Evolutionary conservation across 1,140 invertebrate species (phyloP).

Genomic region (Nymphalis io): DNA sequence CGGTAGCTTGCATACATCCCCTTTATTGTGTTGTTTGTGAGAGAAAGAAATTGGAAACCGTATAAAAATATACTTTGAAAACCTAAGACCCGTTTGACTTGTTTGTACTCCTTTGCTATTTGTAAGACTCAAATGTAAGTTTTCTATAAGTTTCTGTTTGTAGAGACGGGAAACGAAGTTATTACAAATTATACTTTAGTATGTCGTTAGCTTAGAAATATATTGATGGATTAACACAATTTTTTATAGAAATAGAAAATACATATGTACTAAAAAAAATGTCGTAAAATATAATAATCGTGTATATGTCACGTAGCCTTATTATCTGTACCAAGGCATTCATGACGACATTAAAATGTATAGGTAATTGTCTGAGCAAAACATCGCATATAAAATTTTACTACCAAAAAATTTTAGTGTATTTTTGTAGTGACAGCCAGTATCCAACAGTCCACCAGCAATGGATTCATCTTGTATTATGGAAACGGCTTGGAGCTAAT

Average conservation of each 20-base stretch:
- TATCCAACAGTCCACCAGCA: too few species aligned
- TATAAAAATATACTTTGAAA: slow-evolving; percentile 64
- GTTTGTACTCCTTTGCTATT: slow-evolving; percentile 46
- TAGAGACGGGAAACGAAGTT: neutral
- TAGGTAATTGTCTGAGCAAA: neutral
- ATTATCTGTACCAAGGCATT: neutral
- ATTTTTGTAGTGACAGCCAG: too few species aligned
- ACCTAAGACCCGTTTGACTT: slow-evolving; percentile 61
- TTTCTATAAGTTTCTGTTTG: slow-evolving; percentile 8
- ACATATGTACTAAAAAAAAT: too few species aligned
- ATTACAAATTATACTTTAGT: neutral
- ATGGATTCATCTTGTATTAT: too few species aligned
- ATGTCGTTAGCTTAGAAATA: neutral
- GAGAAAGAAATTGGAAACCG: slow-evolving; percentile 69
- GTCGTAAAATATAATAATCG: neutral
- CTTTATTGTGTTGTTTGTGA: slow-evolving; percentile 64
- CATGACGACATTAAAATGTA: neutral
- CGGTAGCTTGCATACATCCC: slow-evolving; percentile 60
- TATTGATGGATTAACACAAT: too few species aligned
- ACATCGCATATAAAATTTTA: too few species aligned
- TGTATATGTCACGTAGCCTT: neutral
- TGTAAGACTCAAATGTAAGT: slow-evolving; percentile 16
- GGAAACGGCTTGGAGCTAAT: too few species aligned
- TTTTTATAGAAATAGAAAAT: too few species aligned
- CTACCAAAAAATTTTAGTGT: too few species aligned